A percentile compares a stretch with the other conserved stretches of the same genome.
These are phyloP conservation scores for Scaptomyza montana DNA, from an alignment of 1,140 invertebrate genomes.

Conservation along the genomic window DNA sequence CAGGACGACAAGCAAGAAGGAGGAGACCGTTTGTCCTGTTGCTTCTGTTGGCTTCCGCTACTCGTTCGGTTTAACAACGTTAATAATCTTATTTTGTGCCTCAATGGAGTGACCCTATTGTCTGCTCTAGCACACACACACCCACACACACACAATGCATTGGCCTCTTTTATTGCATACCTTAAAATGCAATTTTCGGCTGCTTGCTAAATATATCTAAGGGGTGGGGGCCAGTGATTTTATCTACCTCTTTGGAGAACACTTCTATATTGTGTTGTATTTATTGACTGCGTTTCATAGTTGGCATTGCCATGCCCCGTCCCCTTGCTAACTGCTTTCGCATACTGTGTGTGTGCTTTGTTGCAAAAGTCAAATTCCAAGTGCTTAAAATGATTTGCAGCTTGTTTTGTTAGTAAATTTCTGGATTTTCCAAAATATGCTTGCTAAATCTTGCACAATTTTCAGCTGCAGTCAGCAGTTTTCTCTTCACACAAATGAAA, in stretches of 20 bases:
- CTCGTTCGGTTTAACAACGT: constrained; percentile 78
- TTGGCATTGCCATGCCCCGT: constrained; percentile 30
- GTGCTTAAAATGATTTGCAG: constrained; percentile 60
- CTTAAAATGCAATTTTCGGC: constrained; percentile 70
- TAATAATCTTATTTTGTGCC: constrained; percentile 81
- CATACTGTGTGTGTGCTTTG: not conserved
- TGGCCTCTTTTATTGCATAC: constrained; percentile 67
- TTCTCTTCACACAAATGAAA: constrained; percentile 6
- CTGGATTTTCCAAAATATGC: constrained; percentile 4
- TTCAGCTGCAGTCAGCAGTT: constrained; percentile 2
- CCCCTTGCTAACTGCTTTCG: not conserved
- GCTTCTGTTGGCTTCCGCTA: constrained; percentile 44
- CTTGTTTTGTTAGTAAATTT: constrained; percentile 16
- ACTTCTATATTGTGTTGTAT: constrained; percentile 23
- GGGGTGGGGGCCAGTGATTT: constrained; percentile 4
- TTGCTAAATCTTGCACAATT: not conserved
- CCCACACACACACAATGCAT: constrained; percentile 57
- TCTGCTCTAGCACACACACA: constrained; percentile 14
- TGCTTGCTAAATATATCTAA: constrained; percentile 47
- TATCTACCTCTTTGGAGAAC: constrained; percentile 17
- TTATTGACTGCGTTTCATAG: constrained; percentile 40
- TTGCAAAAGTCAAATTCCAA: constrained; percentile 24
- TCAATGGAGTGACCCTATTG: constrained; percentile 66
- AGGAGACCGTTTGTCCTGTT: constrained; percentile 16
- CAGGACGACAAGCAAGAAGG: not conserved